These are phyloP conservation scores for Montipora foliosa DNA, from an alignment of 64 coral and sea anemone genomes.

Conservation along the genomic window DNA sequence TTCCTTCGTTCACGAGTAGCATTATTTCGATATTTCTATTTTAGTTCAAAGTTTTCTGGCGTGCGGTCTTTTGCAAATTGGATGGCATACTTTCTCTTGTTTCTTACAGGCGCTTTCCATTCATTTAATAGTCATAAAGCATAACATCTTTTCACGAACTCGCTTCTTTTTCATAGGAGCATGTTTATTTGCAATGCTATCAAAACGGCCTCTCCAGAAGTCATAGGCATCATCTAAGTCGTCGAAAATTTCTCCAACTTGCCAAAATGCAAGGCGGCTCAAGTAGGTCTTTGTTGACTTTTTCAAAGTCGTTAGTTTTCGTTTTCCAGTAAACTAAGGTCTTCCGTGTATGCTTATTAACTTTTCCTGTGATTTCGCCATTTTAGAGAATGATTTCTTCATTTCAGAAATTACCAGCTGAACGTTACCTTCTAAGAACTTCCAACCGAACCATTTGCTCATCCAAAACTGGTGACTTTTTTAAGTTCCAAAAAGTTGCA, in stretches of 20 bases:
- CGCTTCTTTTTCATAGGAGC: constrained; percentile 36
- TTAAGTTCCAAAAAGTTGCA: too few relatives aligned
- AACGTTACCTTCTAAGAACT: too few relatives aligned
- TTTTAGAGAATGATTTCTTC: too few relatives aligned
- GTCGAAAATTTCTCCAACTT: constrained; percentile 46
- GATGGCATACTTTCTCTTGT: constrained; percentile 22
- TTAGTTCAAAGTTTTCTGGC: constrained; percentile 33
- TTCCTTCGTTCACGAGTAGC: constrained; percentile 17
- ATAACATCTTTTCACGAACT: constrained; percentile 8
- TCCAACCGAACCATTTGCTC: too few relatives aligned
- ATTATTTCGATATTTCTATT: constrained; percentile 24
- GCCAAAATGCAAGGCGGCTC: constrained; percentile 24
- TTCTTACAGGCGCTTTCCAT: neutral
- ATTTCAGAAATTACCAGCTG: too few relatives aligned
- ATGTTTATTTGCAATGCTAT: constrained; percentile 48
- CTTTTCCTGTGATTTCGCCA: too few relatives aligned
- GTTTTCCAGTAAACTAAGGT: neutral
- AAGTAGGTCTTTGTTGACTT: constrained; percentile 50
- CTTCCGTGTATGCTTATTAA: too few relatives aligned
- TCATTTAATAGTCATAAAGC: neutral
- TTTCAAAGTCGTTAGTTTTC: constrained; percentile 54
- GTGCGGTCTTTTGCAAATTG: constrained; percentile 18
- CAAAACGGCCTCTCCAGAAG: neutral
- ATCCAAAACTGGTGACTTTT: too few relatives aligned
- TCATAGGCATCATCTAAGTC: constrained; percentile 27